These are phyloP conservation scores for Dendrocincla tyrannina DNA, from an alignment of 2,797 vertebrate species.

Conservation along the genomic window DNA sequence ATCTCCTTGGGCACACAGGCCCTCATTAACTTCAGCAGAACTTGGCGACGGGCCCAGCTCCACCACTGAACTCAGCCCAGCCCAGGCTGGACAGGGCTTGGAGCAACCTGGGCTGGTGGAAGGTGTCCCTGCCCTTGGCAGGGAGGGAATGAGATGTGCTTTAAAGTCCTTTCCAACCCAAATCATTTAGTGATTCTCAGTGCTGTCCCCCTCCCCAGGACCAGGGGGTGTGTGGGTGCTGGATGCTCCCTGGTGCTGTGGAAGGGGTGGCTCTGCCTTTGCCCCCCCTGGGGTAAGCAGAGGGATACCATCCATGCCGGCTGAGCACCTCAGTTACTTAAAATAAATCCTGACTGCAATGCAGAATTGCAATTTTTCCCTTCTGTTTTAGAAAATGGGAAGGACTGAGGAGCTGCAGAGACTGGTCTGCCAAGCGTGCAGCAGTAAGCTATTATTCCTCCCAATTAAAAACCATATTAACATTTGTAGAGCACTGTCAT, in stretches of 20 bases:
- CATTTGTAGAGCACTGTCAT: not conserved
- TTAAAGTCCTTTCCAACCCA: no score
- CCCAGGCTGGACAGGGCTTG: not conserved
- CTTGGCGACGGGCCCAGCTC: not conserved
- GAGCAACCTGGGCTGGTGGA: not conserved
- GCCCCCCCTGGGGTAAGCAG: not conserved
- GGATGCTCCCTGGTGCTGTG: not conserved
- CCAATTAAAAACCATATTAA: slow-evolving; percentile 34
- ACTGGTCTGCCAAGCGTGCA: not conserved
- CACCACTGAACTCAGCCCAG: not conserved
- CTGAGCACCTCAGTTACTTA: not conserved
- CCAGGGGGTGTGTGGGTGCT: accelerated
- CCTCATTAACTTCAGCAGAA: not conserved
- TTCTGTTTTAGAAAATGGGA: not conserved
- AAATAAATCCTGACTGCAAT: not conserved
- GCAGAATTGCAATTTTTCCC: not conserved
- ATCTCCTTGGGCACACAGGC: not conserved
- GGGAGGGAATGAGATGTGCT: accelerated
- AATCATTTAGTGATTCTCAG: accelerated
- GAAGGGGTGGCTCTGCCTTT: not conserved
- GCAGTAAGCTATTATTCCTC: slow-evolving; percentile 4
- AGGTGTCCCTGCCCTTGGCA: not conserved
- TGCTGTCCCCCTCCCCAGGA: not conserved
- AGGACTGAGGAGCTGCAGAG: not conserved
- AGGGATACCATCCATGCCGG: accelerated